A percentile compares a stretch with the other conserved stretches of the same genome.
Conservation (phyloP, 2,797 vertebrate genomes). For the Poeciliopsis gracilis region DNA sequence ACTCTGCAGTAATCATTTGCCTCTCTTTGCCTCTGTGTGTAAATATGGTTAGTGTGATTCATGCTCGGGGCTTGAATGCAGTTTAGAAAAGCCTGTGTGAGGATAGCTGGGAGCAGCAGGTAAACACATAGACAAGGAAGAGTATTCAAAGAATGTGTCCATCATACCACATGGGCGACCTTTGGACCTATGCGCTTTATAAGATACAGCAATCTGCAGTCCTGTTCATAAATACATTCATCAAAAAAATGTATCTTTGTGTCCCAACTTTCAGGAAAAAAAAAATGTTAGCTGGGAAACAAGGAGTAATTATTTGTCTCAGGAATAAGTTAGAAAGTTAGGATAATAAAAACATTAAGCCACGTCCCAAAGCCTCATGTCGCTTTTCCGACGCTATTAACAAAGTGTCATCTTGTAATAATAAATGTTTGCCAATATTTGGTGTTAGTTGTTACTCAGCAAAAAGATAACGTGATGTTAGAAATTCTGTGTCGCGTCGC, state of each 20-base stretch:
- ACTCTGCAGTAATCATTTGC: not conserved
- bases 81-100: slow-evolving; percentile 27
- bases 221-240: not conserved
- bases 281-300: not conserved
- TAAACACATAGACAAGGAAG: slow-evolving; percentile 57
- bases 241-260: not conserved
- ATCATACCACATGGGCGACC: slow-evolving; percentile 40
- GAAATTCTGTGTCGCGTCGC: slow-evolving; percentile 5
- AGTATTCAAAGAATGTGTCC: slow-evolving; percentile 60
- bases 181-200: slow-evolving; percentile 16
- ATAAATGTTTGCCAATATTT: not conserved
- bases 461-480: not conserved
- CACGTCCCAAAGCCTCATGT: not conserved
- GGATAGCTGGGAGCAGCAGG: slow-evolving; percentile 41
- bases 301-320: not conserved
- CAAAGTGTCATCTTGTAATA: not conserved
- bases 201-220: not conserved
- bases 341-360: not conserved
- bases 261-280: not conserved
- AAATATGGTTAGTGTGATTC: slow-evolving; percentile 54
- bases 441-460: not conserved
- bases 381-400: not conserved
- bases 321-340: not conserved
- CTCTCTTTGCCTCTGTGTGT: slow-evolving; percentile 43
- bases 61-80: slow-evolving; percentile 27